Evolutionary conservation across 2,113 vertebrate species (phyloP).

Genomic region (Odobenus rosmarus): DNA sequence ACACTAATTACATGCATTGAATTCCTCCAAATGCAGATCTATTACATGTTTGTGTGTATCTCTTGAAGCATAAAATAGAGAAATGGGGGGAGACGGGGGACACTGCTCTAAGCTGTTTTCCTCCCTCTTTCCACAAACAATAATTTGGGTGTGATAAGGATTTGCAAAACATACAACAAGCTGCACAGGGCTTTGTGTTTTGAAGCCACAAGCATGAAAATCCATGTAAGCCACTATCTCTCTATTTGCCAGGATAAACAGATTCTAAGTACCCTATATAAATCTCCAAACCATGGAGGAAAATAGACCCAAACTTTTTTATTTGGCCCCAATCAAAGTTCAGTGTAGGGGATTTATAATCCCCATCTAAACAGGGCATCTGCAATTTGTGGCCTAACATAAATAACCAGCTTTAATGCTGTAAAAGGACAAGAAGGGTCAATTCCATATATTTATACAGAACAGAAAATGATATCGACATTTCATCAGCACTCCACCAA

Average conservation of each 20-base stretch:
- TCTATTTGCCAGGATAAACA: conserved; percentile 79
- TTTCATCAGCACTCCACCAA: neutral
- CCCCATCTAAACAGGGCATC: conserved; percentile 8
- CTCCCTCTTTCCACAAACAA: conserved; percentile 82
- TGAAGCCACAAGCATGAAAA: conserved; percentile 84
- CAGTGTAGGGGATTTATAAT: conserved; percentile 55
- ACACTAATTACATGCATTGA: neutral
- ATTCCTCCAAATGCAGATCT: conserved; percentile 26
- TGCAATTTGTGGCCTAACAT: conserved; percentile 8
- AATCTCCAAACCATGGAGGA: conserved; percentile 69
- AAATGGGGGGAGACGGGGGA: neutral
- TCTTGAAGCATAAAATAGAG: conserved; percentile 2
- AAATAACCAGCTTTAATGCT: neutral
- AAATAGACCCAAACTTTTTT: conserved; percentile 78
- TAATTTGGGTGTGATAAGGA: conserved; percentile 78
- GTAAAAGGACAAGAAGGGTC: neutral
- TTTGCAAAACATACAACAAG: conserved; percentile 84
- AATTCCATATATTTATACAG: conserved; percentile 9
- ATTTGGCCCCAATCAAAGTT: conserved; percentile 77
- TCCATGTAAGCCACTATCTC: conserved; percentile 82
- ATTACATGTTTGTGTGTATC: neutral
- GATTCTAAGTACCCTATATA: conserved; percentile 66
- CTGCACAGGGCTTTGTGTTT: conserved; percentile 75
- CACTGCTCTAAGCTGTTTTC: conserved; percentile 25
- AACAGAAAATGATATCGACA: conserved; percentile 26